phyloP scores from a whole-genome alignment of 2,888 invertebrate species.

The Theodoxus fluviatilis region DNA sequence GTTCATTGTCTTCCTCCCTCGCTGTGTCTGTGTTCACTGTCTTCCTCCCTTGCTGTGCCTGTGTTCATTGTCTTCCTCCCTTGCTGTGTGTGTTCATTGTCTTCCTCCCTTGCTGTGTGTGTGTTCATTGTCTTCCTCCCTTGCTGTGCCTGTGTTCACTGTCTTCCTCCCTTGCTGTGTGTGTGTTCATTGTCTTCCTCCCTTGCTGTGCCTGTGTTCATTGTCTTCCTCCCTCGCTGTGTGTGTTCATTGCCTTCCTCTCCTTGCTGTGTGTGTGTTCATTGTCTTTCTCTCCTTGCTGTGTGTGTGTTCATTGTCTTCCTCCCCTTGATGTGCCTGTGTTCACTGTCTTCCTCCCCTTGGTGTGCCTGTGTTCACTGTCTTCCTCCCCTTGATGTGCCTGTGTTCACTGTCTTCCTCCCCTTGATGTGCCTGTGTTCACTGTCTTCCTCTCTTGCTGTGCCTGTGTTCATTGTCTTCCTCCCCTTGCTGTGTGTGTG shows the following conservation, averaged over 20 bases:
- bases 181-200: not conserved
- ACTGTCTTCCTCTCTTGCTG: not conserved
- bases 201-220: not conserved
- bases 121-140: not conserved
- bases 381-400: not conserved
- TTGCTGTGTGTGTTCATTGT: not conserved
- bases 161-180: not conserved
- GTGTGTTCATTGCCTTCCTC: not conserved
- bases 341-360: not conserved
- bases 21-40: not conserved
- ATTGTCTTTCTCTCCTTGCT: not conserved
- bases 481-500: not conserved
- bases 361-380: not conserved
- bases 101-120: not conserved
- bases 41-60: not conserved
- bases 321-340: not conserved
- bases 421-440: too few species aligned
- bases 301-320: not conserved
- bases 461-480: not conserved
- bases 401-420: not conserved
- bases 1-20: not conserved
- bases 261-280: not conserved
- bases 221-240: not conserved
- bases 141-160: not conserved
- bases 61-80: constrained; percentile 10